Conservation (phyloP, 1,140 invertebrate species). For the Pseudomyrmex concolor region DNA sequence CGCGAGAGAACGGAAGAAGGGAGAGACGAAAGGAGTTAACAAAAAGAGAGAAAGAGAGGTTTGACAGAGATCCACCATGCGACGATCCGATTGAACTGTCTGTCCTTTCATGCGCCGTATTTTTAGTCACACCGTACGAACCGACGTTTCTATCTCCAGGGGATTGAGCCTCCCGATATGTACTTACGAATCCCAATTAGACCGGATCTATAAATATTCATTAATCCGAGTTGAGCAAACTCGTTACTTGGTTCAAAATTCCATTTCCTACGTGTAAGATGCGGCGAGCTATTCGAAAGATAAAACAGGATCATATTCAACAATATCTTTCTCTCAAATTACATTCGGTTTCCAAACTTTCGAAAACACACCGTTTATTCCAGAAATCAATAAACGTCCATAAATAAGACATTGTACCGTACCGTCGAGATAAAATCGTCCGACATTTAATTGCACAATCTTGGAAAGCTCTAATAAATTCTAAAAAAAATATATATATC, state of each 20-base stretch:
- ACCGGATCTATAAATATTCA: constrained; percentile 29
- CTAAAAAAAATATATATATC: too few species aligned
- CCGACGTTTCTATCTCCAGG: constrained; percentile 13
- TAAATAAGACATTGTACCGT: background rate
- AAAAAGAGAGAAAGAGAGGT: constrained; percentile 52
- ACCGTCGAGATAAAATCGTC: background rate
- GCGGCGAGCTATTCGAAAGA: background rate
- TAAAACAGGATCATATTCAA: constrained; percentile 6
- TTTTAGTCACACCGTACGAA: constrained; percentile 50
- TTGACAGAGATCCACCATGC: constrained; percentile 70
- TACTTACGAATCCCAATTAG: background rate
- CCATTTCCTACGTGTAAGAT: constrained; percentile 11
- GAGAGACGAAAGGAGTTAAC: constrained; percentile 9
- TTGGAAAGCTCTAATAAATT: too few species aligned
- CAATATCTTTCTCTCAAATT: background rate
- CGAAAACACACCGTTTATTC: too few species aligned
- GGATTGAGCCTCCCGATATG: background rate
- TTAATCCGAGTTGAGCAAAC: constrained; percentile 14
- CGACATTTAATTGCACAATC: too few species aligned
- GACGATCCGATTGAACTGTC: constrained; percentile 70
- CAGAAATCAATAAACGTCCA: background rate
- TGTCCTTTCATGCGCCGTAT: constrained; percentile 60
- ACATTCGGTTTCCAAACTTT: too few species aligned
- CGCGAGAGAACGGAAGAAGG: constrained; percentile 46
- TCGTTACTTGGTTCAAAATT: constrained; percentile 8